These are phyloP conservation scores for Tridacna gigas DNA, from an alignment of 2,888 invertebrate species.

Conservation along the genomic window DNA sequence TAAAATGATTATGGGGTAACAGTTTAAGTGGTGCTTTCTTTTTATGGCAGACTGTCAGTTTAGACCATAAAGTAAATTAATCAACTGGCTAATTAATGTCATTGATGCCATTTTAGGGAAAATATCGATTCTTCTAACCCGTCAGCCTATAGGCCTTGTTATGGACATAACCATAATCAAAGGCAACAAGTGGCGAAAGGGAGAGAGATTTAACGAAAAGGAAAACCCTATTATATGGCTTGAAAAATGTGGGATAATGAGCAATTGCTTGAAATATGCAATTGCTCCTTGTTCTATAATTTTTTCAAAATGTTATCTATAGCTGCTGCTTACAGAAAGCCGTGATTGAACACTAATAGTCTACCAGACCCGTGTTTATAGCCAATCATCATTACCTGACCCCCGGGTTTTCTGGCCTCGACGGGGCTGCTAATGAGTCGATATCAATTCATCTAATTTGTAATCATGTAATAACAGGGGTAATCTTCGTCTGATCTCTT, in stretches of 20 bases:
- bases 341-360: not conserved
- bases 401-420: not conserved
- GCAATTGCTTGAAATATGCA: no score
- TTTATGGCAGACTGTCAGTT: not conserved
- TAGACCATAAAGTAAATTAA: conserved; percentile 2
- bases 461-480: not conserved
- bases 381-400: conserved; percentile 4
- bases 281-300: no score
- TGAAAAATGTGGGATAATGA: no score
- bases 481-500: not conserved
- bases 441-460: not conserved
- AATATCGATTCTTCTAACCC: not conserved
- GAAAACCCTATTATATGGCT: no score
- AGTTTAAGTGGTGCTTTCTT: not conserved
- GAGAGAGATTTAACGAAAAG: no score
- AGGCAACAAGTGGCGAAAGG: no score
- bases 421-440: conserved; percentile 3
- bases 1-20: no score
- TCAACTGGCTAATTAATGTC: conserved; percentile 18
- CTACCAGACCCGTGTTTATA: not conserved
- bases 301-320: no score
- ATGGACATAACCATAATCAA: not conserved
- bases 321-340: not conserved
- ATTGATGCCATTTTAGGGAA: conserved; percentile 15
- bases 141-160: not conserved